Evolutionary conservation across 30 jellyfish, hydroid and myxozoan genomes (phyloP).

Genomic region (Aurelia aurita complex sp. Pacific): DNA sequence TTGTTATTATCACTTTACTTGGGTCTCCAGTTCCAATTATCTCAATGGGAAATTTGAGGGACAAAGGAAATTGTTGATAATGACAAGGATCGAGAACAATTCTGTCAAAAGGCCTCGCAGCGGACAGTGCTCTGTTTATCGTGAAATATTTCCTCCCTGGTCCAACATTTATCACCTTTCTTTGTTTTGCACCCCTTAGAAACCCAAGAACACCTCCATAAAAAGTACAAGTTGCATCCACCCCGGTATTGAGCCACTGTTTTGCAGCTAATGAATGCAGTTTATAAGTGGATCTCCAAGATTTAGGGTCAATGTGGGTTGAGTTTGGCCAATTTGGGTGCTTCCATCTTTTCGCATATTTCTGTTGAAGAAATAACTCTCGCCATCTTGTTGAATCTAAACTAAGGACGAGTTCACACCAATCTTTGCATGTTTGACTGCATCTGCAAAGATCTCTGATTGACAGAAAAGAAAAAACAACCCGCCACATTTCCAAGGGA

Average conservation of each 20-base stretch:
- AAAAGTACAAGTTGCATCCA: conserved; percentile 66
- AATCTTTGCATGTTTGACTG: conserved; percentile 78
- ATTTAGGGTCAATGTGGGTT: conserved; percentile 54
- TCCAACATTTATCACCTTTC: conserved; percentile 77
- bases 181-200: conserved; percentile 53
- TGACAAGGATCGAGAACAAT: conserved; percentile 67
- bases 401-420: conserved; percentile 76
- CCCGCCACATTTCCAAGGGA: conserved; percentile 91
- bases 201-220: conserved; percentile 56
- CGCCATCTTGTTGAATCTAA: conserved; percentile 91
- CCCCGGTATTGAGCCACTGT: conserved; percentile 66
- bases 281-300: conserved; percentile 79
- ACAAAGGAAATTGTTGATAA: conserved; percentile 78
- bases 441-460: conserved; percentile 80
- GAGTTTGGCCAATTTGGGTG: conserved; percentile 93
- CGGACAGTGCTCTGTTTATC: conserved; percentile 76
- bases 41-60: conserved; percentile 79
- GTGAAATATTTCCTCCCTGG: conserved; percentile 73
- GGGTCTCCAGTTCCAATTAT: conserved; percentile 87
- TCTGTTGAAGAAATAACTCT: conserved; percentile 71
- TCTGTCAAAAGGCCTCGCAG: conserved; percentile 80
- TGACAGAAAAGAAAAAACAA: conserved; percentile 72
- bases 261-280: conserved; percentile 59
- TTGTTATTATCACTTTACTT: conserved; percentile 64
- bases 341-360: conserved; percentile 81